Base-by-base conservation (phyloP, 2,797 vertebrate species). In the Sylvilagus floridanus region DNA sequence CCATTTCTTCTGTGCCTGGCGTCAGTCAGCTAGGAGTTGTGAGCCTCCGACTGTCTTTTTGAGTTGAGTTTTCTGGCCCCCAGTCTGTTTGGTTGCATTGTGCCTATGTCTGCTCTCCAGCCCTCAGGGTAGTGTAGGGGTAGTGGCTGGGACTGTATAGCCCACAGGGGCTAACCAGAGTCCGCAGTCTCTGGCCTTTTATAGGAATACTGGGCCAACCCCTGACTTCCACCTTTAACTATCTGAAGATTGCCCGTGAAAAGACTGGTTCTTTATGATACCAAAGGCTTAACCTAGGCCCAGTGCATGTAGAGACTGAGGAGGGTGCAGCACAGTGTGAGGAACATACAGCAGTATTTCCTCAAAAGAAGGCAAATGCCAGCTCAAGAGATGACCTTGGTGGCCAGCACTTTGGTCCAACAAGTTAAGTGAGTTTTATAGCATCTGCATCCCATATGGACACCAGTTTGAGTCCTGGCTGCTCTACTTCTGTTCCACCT, bases 11-110 rank as follows among this genome's bases (percentile, higher is more conserved):
- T 75, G 30, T 88, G 16, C 10, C 37, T 32, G 24, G 3, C 26
- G 16, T 60, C 7, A 68, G 32, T 21, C 52, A 88, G 6, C 32
- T 62, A 32, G 54, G 6, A 7, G 14, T 89, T 11, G 0, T 71
- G 26, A 10, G 4, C 21, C 13, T 4, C 47, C 12, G n/a, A 71
- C 26, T 79, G 1, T 52, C 75, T 77, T 85, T 68, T 0, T 52
- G 83, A 94, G 54, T 66, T 57, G 92, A 68, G 9, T 90, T 79
- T 69, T 85, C 72, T 90, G 66, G 12, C 65, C 71, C 5, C 37
- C 28, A 37, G 7, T 57, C 26, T 5, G 4, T 66, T 47, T 65
- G 37, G 35, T 79, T 32, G 21, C 4, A 14, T 73, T 81, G 90
- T 90, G 13, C 84, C 69, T 78, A 3, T 24, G 26, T 7, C 52